A percentile compares a stretch with the other conserved stretches of the same genome.
These are phyloP conservation scores for Pardosa pseudoannulata DNA, from an alignment of 2,888 invertebrate species.

Conservation along the genomic window DNA sequence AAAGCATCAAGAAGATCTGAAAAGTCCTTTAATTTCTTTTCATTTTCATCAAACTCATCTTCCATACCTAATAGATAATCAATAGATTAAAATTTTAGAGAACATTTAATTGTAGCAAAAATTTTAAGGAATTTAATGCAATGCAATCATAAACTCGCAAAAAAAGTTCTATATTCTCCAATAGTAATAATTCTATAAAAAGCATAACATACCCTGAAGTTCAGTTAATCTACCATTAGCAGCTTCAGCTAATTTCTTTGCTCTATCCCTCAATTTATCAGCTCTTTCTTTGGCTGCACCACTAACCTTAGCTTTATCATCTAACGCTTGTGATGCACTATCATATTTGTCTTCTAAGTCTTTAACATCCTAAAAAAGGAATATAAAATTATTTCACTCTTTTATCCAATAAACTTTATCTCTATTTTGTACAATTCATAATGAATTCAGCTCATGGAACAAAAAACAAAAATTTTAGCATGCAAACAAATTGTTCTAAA, in stretches of 20 bases:
- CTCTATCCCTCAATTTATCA: constrained; percentile 86
- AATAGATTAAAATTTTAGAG: background rate
- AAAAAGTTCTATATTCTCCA: background rate
- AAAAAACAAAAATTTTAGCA: too few species aligned
- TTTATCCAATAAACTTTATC: too few species aligned
- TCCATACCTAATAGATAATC: constrained; percentile 80
- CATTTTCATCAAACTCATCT: constrained; percentile 83
- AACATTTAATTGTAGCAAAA: background rate
- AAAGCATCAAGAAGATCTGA: constrained; percentile 82
- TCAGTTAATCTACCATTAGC: constrained; percentile 84
- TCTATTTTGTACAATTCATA: too few species aligned
- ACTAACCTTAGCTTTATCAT: constrained; percentile 85
- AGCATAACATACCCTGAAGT: constrained; percentile 69
- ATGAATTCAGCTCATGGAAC: too few species aligned
- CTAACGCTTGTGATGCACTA: constrained; percentile 83
- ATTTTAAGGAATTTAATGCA: too few species aligned
- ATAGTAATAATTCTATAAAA: background rate
- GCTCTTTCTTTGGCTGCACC: constrained; percentile 88
- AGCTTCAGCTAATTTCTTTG: constrained; percentile 88
- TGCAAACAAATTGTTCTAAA: too few species aligned
- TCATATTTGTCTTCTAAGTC: constrained; percentile 84
- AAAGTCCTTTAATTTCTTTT: constrained; percentile 81
- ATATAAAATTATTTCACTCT: too few species aligned
- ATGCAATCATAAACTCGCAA: too few species aligned
- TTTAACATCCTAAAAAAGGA: constrained; percentile 74